Percentiles rank a stretch among this genome's conserved stretches.
Conservation (phyloP, 2,113 vertebrate genomes). For the Oceanites oceanicus region DNA sequence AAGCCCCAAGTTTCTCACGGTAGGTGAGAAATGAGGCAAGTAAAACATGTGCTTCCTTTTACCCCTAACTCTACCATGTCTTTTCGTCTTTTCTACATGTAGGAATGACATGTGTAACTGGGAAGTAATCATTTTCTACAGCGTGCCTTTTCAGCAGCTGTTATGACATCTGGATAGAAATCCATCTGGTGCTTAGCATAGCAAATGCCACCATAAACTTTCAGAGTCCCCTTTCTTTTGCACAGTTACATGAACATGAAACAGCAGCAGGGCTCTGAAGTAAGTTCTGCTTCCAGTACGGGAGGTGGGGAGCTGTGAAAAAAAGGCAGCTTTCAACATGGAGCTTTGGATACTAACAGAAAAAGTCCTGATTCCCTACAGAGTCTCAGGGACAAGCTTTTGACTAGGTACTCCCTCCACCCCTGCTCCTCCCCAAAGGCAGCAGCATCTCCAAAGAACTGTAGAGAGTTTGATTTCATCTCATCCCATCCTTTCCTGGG, state of each 20-base stretch:
- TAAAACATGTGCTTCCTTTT: neutral
- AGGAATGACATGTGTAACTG: neutral
- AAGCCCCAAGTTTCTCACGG: neutral
- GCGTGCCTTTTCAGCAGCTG: slow-evolving; percentile 16
- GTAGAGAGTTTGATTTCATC: neutral
- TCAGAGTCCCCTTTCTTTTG: neutral
- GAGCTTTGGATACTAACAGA: neutral
- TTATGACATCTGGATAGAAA: slow-evolving; percentile 30
- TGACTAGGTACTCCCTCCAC: neutral
- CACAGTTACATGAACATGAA: neutral
- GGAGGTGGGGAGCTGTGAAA: neutral
- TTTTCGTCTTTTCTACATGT: neutral
- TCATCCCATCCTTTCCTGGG: neutral
- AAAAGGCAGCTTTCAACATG: neutral
- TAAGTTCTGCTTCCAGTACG: neutral
- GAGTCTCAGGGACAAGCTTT: neutral
- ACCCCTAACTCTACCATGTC: neutral
- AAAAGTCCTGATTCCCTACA: neutral
- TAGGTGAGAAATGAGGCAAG: neutral
- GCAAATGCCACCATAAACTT: neutral
- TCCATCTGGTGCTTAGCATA: neutral
- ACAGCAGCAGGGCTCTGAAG: neutral
- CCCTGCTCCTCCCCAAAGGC: neutral
- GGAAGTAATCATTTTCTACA: neutral
- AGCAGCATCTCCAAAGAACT: neutral